Evolutionary conservation across 2,888 invertebrate genomes (phyloP).

Genomic region (Lycophotia porphyrea): DNA sequence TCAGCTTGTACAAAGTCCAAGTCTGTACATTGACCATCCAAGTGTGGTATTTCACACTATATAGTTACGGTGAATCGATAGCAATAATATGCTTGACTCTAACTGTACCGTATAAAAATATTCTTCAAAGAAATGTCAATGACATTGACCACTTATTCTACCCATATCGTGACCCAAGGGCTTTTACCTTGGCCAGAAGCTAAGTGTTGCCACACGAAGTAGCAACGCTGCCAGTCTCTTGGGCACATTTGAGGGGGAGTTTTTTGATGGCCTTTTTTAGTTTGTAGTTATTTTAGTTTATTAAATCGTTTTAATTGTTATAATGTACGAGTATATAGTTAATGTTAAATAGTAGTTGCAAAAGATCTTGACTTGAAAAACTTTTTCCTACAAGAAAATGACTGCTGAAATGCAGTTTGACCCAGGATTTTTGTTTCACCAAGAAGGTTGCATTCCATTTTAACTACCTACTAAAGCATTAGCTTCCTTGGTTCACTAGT

Average conservation of each 20-base stretch:
- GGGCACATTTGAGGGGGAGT: not conserved
- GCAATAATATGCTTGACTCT: constrained; percentile 25
- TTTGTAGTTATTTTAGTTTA: not conserved
- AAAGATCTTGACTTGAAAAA: not conserved
- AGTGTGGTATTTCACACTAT: constrained; percentile 36
- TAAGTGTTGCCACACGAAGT: not conserved
- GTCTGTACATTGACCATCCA: not conserved
- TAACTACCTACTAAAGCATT: not conserved
- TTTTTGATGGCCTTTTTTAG: not conserved
- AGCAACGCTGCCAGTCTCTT: not conserved
- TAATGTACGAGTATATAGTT: not conserved
- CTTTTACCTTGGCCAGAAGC: not conserved
- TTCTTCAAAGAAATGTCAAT: constrained; percentile 39
- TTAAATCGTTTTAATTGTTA: not conserved
- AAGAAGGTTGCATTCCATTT: no score
- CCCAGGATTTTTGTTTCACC: not conserved
- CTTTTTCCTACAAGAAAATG: not conserved
- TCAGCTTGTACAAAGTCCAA: not conserved
- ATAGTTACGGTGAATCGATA: constrained; percentile 33
- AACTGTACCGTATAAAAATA: constrained; percentile 15
- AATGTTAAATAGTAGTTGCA: not conserved
- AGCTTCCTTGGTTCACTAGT: not conserved
- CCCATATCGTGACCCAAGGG: not conserved
- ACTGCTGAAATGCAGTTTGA: not conserved
- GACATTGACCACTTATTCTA: constrained; percentile 13